Evolutionary conservation across 2,888 invertebrate species (phyloP).

Genomic region (Fragum sueziense): DNA sequence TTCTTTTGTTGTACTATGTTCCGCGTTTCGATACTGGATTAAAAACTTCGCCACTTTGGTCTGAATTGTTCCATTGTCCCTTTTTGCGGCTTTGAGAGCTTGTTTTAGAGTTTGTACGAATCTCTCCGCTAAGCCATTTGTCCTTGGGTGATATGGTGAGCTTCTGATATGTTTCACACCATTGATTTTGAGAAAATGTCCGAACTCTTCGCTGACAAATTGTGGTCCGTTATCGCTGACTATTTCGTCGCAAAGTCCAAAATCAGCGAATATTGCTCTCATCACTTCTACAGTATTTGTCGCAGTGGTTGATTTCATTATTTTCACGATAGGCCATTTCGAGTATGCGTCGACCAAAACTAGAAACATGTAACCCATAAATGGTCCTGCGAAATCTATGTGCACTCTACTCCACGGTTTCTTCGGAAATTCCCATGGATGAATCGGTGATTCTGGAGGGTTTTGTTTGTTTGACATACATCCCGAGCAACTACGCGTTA

Average conservation of each 20-base stretch:
- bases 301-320: too few relatives aligned
- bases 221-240: conserved; percentile 50
- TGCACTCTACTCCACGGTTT: too few relatives aligned
- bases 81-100: conserved; percentile 27
- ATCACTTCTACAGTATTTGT: too few relatives aligned
- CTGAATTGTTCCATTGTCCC: background rate
- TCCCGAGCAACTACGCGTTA: conserved; percentile 3
- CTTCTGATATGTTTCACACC: conserved; percentile 48
- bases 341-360: too few relatives aligned
- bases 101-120: conserved; percentile 47
- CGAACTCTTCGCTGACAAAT: conserved; percentile 43
- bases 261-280: too few relatives aligned
- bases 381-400: too few relatives aligned
- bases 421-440: too few relatives aligned
- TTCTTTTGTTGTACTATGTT: conserved; percentile 38
- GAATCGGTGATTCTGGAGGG: too few relatives aligned
- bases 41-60: conserved; percentile 39
- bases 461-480: too few relatives aligned
- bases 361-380: too few relatives aligned
- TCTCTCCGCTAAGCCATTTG: conserved; percentile 56
- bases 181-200: conserved; percentile 42
- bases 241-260: too few relatives aligned
- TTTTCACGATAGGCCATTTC: too few relatives aligned
- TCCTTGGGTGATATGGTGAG: conserved; percentile 48
- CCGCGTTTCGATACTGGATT: conserved; percentile 38